These are phyloP conservation scores for Characodon lateralis DNA, from an alignment of 2,797 vertebrate genomes.

Conservation along the genomic window DNA sequence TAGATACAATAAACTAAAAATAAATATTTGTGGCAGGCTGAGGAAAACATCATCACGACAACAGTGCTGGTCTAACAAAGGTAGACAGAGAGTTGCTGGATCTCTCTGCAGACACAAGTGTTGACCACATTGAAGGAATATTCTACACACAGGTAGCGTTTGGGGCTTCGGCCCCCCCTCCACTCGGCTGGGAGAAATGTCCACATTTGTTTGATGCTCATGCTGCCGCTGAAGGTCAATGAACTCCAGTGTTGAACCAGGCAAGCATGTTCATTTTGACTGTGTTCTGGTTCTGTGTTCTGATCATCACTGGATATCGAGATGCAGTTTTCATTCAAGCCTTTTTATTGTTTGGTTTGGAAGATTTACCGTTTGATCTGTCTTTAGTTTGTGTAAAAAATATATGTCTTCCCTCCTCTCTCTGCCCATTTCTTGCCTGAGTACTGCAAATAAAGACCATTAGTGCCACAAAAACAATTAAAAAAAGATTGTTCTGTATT, in stretches of 20 bases:
- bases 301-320: slow-evolving; percentile 35
- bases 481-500: background rate
- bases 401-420: too few species aligned
- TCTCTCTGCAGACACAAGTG: slow-evolving; percentile 81
- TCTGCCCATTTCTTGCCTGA: too few species aligned
- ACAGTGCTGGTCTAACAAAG: slow-evolving; percentile 69
- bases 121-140: slow-evolving; percentile 70
- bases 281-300: slow-evolving; percentile 58
- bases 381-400: background rate
- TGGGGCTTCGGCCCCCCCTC: slow-evolving; percentile 59
- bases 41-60: slow-evolving; percentile 64
- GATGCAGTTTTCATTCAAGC: slow-evolving; percentile 1
- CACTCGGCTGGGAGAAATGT: slow-evolving; percentile 33
- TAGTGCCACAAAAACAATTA: too few species aligned
- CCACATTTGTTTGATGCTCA: slow-evolving; percentile 51
- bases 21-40: slow-evolving; percentile 36
- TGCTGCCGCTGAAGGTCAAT: slow-evolving; percentile 58
- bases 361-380: background rate
- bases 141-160: slow-evolving; percentile 76
- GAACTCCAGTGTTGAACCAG: slow-evolving; percentile 54
- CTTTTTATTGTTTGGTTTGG: background rate
- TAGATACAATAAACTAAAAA: slow-evolving; percentile 1
- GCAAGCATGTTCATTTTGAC: slow-evolving; percentile 43
- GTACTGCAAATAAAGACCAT: too few species aligned
- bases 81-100: slow-evolving; percentile 75